Percentiles rank a stretch among this genome's conserved stretches.
phyloP scores from a whole-genome alignment of 2,113 vertebrate species.

The Corapipo altera region DNA sequence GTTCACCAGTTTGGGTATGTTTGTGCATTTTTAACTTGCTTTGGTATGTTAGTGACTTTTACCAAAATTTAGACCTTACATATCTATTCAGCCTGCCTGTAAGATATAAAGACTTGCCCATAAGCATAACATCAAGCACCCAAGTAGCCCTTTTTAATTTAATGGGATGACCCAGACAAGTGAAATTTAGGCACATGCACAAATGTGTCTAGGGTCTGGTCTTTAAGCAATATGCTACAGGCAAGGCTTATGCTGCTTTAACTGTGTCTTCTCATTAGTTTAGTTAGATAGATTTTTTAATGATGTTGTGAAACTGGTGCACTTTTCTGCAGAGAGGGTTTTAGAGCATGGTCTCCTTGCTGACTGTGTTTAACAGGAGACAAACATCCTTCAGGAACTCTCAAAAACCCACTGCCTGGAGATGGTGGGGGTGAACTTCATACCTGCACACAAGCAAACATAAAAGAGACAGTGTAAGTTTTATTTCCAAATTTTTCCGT shows the following conservation, averaged over 20 bases:
- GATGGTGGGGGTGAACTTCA: neutral
- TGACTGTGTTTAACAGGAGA: neutral
- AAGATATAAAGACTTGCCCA: neutral
- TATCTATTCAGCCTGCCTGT: neutral
- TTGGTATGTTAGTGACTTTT: neutral
- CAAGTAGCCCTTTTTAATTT: neutral
- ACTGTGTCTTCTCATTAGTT: constrained; percentile 5
- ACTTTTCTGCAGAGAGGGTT: neutral
- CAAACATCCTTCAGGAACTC: neutral
- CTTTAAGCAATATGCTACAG: neutral
- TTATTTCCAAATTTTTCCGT: neutral
- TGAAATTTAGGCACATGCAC: neutral
- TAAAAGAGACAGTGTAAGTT: neutral
- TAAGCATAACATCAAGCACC: neutral
- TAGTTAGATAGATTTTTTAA: neutral
- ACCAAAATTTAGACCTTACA: neutral
- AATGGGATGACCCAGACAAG: neutral
- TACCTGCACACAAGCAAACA: neutral
- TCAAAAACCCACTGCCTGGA: neutral
- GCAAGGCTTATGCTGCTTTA: constrained; percentile 4
- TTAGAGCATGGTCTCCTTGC: neutral
- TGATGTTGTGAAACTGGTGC: neutral
- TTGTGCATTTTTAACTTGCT: neutral
- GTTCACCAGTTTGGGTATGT: neutral
- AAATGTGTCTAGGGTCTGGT: neutral